These are phyloP conservation scores for Chunga burmeisteri DNA, from an alignment of 2,113 vertebrate species.

Conservation along the genomic window DNA sequence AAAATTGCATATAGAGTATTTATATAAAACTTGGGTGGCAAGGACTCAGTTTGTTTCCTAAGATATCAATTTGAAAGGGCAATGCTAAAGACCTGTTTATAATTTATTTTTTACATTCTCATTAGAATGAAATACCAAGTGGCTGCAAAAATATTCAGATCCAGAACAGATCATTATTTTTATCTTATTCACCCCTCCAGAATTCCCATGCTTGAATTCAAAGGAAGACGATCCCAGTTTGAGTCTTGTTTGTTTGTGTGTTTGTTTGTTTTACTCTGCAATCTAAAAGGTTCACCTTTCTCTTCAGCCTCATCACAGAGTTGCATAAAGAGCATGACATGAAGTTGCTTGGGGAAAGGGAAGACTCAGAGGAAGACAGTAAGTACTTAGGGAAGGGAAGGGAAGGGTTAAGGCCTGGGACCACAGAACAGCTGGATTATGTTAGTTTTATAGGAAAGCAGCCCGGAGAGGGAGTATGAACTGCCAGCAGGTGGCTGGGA, in stretches of 20 bases:
- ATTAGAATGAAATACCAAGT: constrained; percentile 32
- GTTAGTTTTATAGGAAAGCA: constrained; percentile 36
- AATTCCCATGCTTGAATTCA: not conserved
- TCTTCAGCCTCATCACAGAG: not conserved
- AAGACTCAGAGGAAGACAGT: not conserved
- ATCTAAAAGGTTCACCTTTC: not conserved
- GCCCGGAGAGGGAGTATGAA: constrained; percentile 2
- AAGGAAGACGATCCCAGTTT: not conserved
- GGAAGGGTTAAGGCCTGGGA: constrained; percentile 27
- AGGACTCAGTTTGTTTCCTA: constrained; percentile 14
- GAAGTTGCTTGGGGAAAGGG: not conserved
- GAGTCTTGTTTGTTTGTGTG: not conserved
- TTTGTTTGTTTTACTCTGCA: not conserved
- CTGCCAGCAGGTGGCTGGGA: constrained; percentile 61
- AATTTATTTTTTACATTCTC: not conserved
- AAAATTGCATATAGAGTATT: not conserved
- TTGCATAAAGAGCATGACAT: fast-evolving
- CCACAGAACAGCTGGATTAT: constrained; percentile 31
- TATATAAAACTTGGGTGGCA: not conserved
- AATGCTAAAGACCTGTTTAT: not conserved
- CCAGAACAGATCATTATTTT: not conserved
- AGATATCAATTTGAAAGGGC: not conserved
- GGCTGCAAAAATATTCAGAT: constrained; percentile 12
- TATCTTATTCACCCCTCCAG: not conserved
- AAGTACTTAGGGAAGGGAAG: not conserved